Percentiles rank a stretch among this genome's conserved stretches.
Conservation (phyloP, 2,113 vertebrate species). For the Chinchilla lanigera region DNA sequence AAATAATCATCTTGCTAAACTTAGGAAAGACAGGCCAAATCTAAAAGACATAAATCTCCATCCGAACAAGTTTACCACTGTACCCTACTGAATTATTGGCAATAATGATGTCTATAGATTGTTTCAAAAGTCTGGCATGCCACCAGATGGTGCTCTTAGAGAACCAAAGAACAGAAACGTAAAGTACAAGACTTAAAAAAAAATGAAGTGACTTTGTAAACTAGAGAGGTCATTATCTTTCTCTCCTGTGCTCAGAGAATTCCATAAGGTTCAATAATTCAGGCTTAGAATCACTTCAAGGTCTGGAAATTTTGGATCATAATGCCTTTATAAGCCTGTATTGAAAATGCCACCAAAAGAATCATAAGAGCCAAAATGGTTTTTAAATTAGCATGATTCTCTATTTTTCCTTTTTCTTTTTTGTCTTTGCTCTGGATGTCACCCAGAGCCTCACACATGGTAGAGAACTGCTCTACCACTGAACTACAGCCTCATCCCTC, state of each 20-base stretch:
- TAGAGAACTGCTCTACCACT: background rate
- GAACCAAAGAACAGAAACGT: constrained; percentile 58
- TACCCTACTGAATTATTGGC: background rate
- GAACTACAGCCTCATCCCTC: background rate
- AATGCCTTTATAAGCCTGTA: background rate
- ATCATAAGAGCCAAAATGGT: background rate
- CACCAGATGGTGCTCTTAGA: constrained; percentile 84
- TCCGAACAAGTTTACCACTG: background rate
- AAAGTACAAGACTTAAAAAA: background rate
- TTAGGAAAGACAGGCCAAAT: background rate
- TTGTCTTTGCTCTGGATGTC: background rate
- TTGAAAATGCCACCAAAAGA: constrained; percentile 8
- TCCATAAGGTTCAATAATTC: background rate
- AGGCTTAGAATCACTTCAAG: background rate
- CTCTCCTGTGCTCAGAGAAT: background rate
- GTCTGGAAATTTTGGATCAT: background rate
- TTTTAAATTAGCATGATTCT: background rate
- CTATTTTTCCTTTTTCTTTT: background rate
- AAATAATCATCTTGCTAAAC: background rate
- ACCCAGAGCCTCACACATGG: background rate
- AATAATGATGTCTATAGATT: background rate
- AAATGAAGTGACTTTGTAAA: background rate
- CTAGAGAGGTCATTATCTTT: background rate
- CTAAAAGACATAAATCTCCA: background rate
- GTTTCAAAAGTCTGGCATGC: constrained; percentile 49